Base-by-base conservation (phyloP, 2,888 invertebrate species). In the Mesorhabditis belari region DNA sequence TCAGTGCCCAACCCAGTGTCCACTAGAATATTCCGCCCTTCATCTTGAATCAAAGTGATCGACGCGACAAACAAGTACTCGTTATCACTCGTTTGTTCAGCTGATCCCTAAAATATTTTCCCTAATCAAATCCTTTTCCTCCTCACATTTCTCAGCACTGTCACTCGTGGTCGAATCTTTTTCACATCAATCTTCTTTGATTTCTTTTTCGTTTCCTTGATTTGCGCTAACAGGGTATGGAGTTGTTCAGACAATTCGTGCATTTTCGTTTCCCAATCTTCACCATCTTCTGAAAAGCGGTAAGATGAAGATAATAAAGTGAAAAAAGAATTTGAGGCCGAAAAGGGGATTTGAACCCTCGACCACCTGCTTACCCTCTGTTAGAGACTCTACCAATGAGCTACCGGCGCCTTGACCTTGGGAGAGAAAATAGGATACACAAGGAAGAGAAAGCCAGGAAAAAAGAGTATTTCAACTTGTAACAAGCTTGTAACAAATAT, bases 1-100 rank as follows among this genome's bases (percentile, higher is more conserved):
- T 77, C 77, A 6, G 79, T 79, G 12, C 73, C 78, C 6, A 79
- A 64, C 4, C 79, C 79, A 3, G 79, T 79, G 64, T 79, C 79
- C 21, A 79, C 76, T 2, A 79, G 64, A 56, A 79, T 77, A 57
- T 66, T 72, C 65, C 69, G 72, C 5, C 66, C 69, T 12, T 63
- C 65, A 66, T 77, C 75, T 25, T 71, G 71, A 55, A 79, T 68
- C 56, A 79, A 50, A 3, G 78, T 79, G 21, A 79, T 71, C 29
- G 77, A 77, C 25, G 77, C 75, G 23, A 77, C 65, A 59, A 79
- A 76, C n/a, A 65, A 64, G 60, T 75, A 79, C 50, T 72, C 67
- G 23, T 70, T 74, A 53, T 69, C 67, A 26, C 63, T 62, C 6
- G 72, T 69, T 61, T 79, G 76, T 57, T 77, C 71, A 3, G 77